phyloP scores from a whole-genome alignment of 1,140 invertebrate species.

The Hydropsyche tenuis region DNA sequence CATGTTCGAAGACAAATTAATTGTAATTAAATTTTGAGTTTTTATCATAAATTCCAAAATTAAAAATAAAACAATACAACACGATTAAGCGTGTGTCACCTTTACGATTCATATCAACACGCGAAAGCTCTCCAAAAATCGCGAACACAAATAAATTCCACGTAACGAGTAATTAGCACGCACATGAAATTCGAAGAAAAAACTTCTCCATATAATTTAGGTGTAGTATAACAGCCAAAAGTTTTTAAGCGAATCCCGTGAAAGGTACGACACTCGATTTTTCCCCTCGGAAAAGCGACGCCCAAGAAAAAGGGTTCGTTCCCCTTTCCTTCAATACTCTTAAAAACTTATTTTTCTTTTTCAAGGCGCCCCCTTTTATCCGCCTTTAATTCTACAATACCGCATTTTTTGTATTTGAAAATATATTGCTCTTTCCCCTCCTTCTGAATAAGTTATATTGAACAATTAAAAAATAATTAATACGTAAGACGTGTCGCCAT shows the following conservation, averaged over 20 bases:
- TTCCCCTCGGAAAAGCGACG: slow-evolving; percentile 19
- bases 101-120: too few species aligned
- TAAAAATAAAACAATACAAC: too few species aligned
- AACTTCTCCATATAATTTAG: too few species aligned
- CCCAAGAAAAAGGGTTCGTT: slow-evolving; percentile 1
- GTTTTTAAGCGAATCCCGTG: neutral
- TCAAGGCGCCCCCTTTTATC: neutral
- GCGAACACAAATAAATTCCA: too few species aligned
- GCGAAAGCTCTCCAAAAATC: too few species aligned
- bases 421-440: neutral
- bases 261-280: slow-evolving; percentile 11
- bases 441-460: slow-evolving; percentile 8
- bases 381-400: neutral
- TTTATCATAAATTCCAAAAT: too few species aligned
- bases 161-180: too few species aligned
- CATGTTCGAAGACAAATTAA: too few species aligned
- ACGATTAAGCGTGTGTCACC: too few species aligned
- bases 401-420: slow-evolving; percentile 1
- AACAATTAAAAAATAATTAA: slow-evolving; percentile 11
- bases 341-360: slow-evolving; percentile 23
- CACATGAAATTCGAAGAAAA: too few species aligned
- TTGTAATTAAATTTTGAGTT: too few species aligned
- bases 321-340: neutral
- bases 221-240: slow-evolving; percentile 3
- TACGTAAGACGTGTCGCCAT: neutral